Base-by-base conservation (phyloP, 2,797 vertebrate genomes). In the Falco novaeseelandiae region DNA sequence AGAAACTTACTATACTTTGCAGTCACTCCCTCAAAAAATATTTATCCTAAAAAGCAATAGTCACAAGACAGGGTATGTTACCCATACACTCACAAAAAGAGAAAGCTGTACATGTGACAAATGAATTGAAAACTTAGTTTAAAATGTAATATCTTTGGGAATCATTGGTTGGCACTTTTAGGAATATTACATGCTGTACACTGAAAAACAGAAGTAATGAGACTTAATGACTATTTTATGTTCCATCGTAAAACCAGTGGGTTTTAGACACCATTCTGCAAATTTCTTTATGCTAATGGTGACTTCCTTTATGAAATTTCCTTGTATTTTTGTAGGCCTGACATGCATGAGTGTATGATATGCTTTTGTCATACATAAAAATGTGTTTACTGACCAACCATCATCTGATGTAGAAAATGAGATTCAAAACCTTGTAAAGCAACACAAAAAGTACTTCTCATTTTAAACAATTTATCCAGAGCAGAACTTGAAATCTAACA, bases 81-180 rank as follows among this genome's bases (percentile, higher is more conserved):
- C 3, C 0, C 10, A 11, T 20, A 25, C 4, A 38, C 20, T 32
- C 8, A 42, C 17, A 76, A 59, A 38, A 0, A 1, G 6, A 51
- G 10, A 79, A 92, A 84, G 8, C 8, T 29, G 16, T 44, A 20
- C 81, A 59, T 6, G 5, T n/a, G 12, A 38, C 4, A 36, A 34
- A 66, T 5, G 2, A 11, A 49, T 18, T 57, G 7, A 13, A 86
- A 86, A 66, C 14, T 21, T 57, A 30, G 6, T 78, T 78, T 46
- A 57, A 86, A 61, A 32, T 26, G 4, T 18, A 77, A 16, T 58
- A 16, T 32, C 15, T 77, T 88, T 22, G 12, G 29, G 84, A 88
- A 85, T 70, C 4, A 15, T 29, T 65, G 8, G 32, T 61, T 1
- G 5, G 4, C 21, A 40, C 1, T 1, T 59, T 69, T 46, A 63